Evolutionary conservation across 2,888 invertebrate genomes (phyloP).

Genomic region (Gnatocerus cornutus): DNA sequence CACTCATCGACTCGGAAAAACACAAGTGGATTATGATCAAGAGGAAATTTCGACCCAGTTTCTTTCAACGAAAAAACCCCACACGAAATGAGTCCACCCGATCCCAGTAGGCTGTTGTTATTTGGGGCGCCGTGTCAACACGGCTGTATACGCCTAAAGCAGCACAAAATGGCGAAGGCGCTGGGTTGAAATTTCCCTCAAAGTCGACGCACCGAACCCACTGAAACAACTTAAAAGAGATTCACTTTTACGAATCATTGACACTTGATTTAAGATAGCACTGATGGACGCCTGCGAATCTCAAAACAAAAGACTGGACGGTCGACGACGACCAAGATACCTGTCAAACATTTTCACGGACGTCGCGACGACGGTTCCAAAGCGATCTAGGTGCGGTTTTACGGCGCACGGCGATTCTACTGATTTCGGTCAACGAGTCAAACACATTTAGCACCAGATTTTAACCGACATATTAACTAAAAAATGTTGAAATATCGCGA

Average conservation of each 20-base stretch:
- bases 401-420: not conserved
- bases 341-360: constrained; percentile 43
- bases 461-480: constrained; percentile 45
- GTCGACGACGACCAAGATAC: constrained; percentile 27
- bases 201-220: constrained; percentile 42
- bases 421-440: not conserved
- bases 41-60: constrained; percentile 40
- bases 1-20: constrained; percentile 29
- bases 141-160: constrained; percentile 66
- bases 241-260: constrained; percentile 6
- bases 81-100: not conserved
- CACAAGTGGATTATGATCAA: not conserved
- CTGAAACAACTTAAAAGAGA: constrained; percentile 47
- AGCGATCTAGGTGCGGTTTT: constrained; percentile 9
- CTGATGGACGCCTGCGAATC: constrained; percentile 25
- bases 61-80: constrained; percentile 1
- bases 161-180: constrained; percentile 66
- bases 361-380: constrained; percentile 38
- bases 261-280: constrained; percentile 15
- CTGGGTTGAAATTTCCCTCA: constrained; percentile 46
- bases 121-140: constrained; percentile 53
- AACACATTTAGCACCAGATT: constrained; percentile 27
- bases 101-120: constrained; percentile 11
- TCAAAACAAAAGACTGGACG: constrained; percentile 36
- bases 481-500: constrained; percentile 60